Evolutionary conservation across 2,113 vertebrate genomes (phyloP), one percentile per base, ranked within the genome.

Genomic region (Thryonomys swinderianus): DNA sequence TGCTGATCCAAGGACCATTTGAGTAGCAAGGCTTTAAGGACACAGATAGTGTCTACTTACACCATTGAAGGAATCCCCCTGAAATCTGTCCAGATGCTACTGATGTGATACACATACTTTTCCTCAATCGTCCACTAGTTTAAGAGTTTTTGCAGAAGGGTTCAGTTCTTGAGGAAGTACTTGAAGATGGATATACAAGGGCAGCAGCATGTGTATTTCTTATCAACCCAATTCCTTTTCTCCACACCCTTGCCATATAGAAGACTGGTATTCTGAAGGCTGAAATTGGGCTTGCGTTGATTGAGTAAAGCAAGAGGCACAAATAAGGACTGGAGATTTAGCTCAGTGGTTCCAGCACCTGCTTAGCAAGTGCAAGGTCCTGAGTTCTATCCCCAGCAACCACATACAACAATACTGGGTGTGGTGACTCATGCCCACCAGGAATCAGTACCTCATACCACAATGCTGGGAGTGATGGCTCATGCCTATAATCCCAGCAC

Each of bases 301-400:
- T 92, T 88, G 96, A 96, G 83, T 80, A 92, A 37, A 95, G 96
- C 83, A 97, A 97, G 96, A 10, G 90, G 93, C 93, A 92, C 95
- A 97, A 97, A 98, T 96, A 91, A 55, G 87, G n/a, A n/a, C n/a
- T n/a, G n/a, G n/a, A n/a, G n/a, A n/a, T n/a, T n/a, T n/a, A n/a
- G n/a, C n/a, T n/a, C n/a, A n/a, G n/a, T n/a, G n/a, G n/a, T n/a
- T n/a, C n/a, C n/a, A n/a, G n/a, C n/a, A n/a, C n/a, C n/a, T n/a
- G n/a, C n/a, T n/a, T n/a, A n/a, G n/a, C n/a, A n/a, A n/a, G n/a
- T n/a, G n/a, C n/a, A n/a, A n/a, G n/a, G n/a, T n/a, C n/a, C n/a
- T n/a, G n/a, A n/a, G n/a, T n/a, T n/a, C n/a, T n/a, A n/a, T n/a
- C n/a, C n/a, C n/a, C n/a, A n/a, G n/a, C n/a, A n/a, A n/a, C n/a